Base-by-base conservation (phyloP, 2,888 invertebrate species). In the Watsonalla binaria region DNA sequence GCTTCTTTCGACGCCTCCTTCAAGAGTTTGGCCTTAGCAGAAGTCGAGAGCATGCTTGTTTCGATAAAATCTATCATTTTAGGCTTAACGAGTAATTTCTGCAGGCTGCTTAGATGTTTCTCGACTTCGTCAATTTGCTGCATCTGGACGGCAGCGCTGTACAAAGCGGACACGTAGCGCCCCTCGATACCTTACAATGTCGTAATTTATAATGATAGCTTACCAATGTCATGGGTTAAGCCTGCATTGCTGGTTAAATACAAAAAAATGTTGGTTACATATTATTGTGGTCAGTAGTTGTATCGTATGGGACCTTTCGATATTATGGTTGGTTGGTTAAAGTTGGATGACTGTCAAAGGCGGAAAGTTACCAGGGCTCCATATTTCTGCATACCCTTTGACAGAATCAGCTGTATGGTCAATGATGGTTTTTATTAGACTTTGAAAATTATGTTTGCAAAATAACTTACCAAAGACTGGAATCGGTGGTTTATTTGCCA, bases 101-200 rank as follows among this genome's bases (percentile, higher is more conserved):
- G 73, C 4, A 88, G 52, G 0, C 8, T 51, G 13, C 64, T 63
- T 0, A 88, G 61, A 62, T 77, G 61, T 59, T 77, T 70, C 53
- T 86, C 86, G 2, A 79, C 79, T 7, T 73, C 66, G 0, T 87
- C 82, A 2, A 87, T 54, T 54, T 88, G 69, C 0, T 80, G 75
- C 68, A 63, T 73, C 59, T 85, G 73, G 1, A 66, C 53, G 33
- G 81, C 79, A 5, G 86, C 87, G 45, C 84, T 84, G 56, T 81
- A 89, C 2, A 89, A 60, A 1, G 88, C 86, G 5, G 80, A 58
- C 5, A 86, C 86, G 49, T 87, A 89, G 1, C 84, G 76, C 0
- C 88, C 88, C 69, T 84, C 84, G 24, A 84, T 63, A 46, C 87
- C 87, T 86, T 51, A 15, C 8, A 50, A 49, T 9, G 4, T 24